Conservation (phyloP, 2,888 invertebrate genomes). For the Malthinus seriepunctatus region DNA sequence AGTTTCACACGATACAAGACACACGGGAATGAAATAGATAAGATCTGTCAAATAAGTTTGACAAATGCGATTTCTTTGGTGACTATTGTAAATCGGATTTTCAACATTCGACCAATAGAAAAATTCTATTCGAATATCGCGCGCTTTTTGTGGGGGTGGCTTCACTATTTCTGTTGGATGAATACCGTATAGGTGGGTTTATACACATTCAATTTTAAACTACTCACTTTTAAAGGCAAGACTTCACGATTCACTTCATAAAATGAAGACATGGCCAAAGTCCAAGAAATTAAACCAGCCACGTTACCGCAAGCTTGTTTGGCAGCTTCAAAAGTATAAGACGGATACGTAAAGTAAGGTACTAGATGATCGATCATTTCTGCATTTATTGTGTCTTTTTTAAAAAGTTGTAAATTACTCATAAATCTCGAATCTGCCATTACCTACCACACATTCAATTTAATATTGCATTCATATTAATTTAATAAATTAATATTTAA, state of each 20-base stretch:
- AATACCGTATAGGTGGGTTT: no score
- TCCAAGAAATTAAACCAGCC: slow-evolving; percentile 88
- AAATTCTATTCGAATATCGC: no score
- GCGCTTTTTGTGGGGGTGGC: no score
- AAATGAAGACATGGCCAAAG: slow-evolving; percentile 82
- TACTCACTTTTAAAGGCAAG: slow-evolving; percentile 70
- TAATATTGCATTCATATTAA: no score
- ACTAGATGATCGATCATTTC: slow-evolving; percentile 82
- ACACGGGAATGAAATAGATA: no score
- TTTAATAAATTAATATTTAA: neutral
- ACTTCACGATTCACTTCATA: slow-evolving; percentile 87
- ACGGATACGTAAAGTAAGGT: slow-evolving; percentile 72
- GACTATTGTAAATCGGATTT: no score
- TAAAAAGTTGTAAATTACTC: slow-evolving; percentile 76
- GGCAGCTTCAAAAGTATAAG: slow-evolving; percentile 80
- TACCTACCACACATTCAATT: slow-evolving; percentile 60
- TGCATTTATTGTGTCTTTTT: slow-evolving; percentile 84
- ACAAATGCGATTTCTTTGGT: no score
- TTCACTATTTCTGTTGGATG: no score
- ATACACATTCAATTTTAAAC: no score
- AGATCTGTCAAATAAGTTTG: no score
- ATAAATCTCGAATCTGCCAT: slow-evolving; percentile 84
- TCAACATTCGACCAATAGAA: no score
- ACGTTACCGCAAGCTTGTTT: slow-evolving; percentile 89
- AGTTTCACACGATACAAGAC: no score